Conservation (phyloP, 1,140 invertebrate species). For the Drosophila parabipectinata region DNA sequence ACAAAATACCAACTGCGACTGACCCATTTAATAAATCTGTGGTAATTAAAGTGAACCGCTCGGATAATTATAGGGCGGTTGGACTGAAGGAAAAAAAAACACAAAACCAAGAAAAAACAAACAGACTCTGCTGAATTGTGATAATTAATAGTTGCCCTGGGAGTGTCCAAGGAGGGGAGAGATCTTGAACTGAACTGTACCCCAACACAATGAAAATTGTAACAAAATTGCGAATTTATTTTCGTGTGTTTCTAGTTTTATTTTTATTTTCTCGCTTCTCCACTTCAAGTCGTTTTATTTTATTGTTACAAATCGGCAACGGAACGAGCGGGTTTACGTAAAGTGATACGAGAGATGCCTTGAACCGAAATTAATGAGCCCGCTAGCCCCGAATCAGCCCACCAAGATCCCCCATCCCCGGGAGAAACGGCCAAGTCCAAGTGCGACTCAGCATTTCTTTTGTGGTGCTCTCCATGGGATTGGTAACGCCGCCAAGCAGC, state of each 20-base stretch:
- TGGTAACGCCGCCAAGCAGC: conserved; percentile 60
- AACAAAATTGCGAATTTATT: conserved; percentile 74
- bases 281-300: conserved; percentile 28
- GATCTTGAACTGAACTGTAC: conserved; percentile 30
- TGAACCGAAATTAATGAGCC: conserved; percentile 81
- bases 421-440: conserved; percentile 12
- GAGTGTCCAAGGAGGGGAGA: conserved; percentile 39
- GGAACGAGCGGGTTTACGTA: conserved; percentile 61
- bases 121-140: conserved; percentile 69
- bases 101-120: conserved; percentile 13
- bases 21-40: conserved; percentile 68
- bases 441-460: conserved; percentile 73
- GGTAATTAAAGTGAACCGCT: conserved; percentile 68
- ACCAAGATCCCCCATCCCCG: conserved; percentile 9
- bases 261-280: conserved; percentile 21
- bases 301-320: conserved; percentile 75
- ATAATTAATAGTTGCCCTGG: conserved; percentile 72
- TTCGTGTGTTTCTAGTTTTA: conserved; percentile 9
- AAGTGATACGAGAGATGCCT: conserved; percentile 43
- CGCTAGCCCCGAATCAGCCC: conserved; percentile 46
- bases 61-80: conserved; percentile 70
- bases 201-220: conserved; percentile 69
- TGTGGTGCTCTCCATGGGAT: conserved; percentile 53
- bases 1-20: conserved; percentile 20
- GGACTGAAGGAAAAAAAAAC: background rate